Evolutionary conservation across 1,140 invertebrate species (phyloP).

Genomic region (Hylaeus anthracinus): DNA sequence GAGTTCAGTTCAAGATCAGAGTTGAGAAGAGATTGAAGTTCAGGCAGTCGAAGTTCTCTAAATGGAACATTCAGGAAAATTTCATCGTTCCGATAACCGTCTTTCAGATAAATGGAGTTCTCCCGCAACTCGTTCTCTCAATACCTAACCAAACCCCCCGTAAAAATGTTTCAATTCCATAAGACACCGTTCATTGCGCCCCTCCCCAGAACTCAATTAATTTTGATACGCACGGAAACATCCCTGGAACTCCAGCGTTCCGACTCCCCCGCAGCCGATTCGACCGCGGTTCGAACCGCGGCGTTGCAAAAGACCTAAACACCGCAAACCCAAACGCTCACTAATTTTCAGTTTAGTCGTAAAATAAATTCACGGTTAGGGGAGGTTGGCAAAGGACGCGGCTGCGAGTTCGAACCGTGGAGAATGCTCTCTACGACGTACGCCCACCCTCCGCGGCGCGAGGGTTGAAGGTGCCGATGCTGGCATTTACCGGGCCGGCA

Average conservation of each 20-base stretch:
- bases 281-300: conserved; percentile 52
- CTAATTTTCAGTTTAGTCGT: conserved; percentile 80
- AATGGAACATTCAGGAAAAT: too few species aligned
- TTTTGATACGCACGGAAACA: conserved; percentile 40
- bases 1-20: too few species aligned
- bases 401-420: conserved; percentile 65
- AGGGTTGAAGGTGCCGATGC: conserved; percentile 63
- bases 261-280: conserved; percentile 7
- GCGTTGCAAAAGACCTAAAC: conserved; percentile 63
- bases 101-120: too few species aligned
- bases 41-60: too few species aligned
- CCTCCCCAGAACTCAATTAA: conserved; percentile 47
- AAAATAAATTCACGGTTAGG: conserved; percentile 76
- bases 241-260: conserved; percentile 1
- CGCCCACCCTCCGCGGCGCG: conserved; percentile 65
- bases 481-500: conserved; percentile 71
- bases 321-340: conserved; percentile 78
- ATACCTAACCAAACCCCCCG: background rate
- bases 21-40: too few species aligned
- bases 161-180: conserved; percentile 41
- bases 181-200: background rate
- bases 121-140: background rate
- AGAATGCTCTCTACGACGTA: conserved; percentile 73
- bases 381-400: too few species aligned
- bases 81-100: too few species aligned